Percentiles rank a stretch among this genome's conserved stretches.
phyloP scores from a whole-genome alignment of 2,888 invertebrate species.

The Caenorhabditis sp. region DNA sequence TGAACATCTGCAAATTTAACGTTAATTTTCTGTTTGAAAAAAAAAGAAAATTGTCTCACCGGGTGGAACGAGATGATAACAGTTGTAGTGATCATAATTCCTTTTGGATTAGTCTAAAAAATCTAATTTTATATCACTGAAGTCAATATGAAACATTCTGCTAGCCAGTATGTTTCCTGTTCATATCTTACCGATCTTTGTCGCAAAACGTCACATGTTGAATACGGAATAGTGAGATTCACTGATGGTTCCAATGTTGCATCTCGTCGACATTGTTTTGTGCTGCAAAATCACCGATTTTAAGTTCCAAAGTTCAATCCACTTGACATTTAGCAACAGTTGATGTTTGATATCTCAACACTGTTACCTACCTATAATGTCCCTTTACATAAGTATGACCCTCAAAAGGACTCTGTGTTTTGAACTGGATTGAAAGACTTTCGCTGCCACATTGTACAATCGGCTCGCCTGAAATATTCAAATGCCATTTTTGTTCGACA shows the following conservation, averaged over 20 bases:
- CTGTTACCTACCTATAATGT: slow-evolving; percentile 45
- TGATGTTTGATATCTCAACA: neutral
- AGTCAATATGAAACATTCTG: too few species aligned
- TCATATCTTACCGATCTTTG: slow-evolving; percentile 59
- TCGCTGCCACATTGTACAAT: slow-evolving; percentile 57
- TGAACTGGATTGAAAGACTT: slow-evolving; percentile 54
- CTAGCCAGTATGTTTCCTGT: too few species aligned
- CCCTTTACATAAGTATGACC: slow-evolving; percentile 63
- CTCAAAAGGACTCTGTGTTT: slow-evolving; percentile 57
- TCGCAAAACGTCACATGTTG: slow-evolving; percentile 58
- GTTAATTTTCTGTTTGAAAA: neutral
- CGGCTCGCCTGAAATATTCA: slow-evolving; percentile 46
- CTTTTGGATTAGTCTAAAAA: slow-evolving; percentile 58
- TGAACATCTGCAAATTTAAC: slow-evolving; percentile 56
- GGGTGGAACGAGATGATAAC: slow-evolving; percentile 65
- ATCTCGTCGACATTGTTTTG: slow-evolving; percentile 56
- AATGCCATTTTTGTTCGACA: neutral
- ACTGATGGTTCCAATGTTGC: slow-evolving; percentile 55
- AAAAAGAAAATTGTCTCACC: slow-evolving; percentile 12
- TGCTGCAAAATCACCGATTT: slow-evolving; percentile 17
- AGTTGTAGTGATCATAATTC: slow-evolving; percentile 58
- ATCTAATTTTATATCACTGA: too few species aligned
- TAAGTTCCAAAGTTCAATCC: too few species aligned
- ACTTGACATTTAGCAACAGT: neutral
- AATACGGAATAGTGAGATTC: slow-evolving; percentile 58